Evolutionary conservation across 2,797 vertebrate genomes (phyloP), one percentile per base, ranked within the genome.

Genomic region (Oryzias sinensis): DNA sequence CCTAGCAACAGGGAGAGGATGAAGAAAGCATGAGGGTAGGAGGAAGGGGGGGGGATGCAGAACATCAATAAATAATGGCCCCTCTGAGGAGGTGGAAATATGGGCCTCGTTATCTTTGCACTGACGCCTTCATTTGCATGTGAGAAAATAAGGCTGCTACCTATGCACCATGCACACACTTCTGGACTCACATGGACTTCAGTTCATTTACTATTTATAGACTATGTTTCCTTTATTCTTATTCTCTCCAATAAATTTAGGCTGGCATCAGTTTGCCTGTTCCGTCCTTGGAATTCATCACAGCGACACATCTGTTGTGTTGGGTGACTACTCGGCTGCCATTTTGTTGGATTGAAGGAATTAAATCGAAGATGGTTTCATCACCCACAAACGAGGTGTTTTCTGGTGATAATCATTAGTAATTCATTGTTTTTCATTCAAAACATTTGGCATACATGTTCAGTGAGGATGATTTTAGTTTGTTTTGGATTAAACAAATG

Each of bases 31-130:
- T 75, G 77, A 84, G 83, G 82, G 79, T 50, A 69, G 77, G 79
- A 87, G 83, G 82, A 52, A n/a, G n/a, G 47, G 5, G 14, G 79
- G 80, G 82, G 82, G 91, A 87, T 89, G 90, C 88, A 89, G 87
- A 91, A 90, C 92, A 93, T 93, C 91, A 93, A 93, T 93, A 93
- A 93, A 90, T 93, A 92, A 93, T 93, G 91, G 90, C 85, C 90
- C 83, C 83, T 81, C 85, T 86, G 91, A 93, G 87, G 88, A 90
- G 91, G 88, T 91, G 88, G 87, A 91, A 91, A 90, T 91, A 91
- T 90, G 87, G 89, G 84, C 87, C 88, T 93, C 89, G 89, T 92
- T 92, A 92, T 91, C 87, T 85, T 85, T 87, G 88, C 87, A 65
- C 89, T 82, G 84, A 87, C 86, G 87, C 89, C 88, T 82, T 90